These are phyloP conservation scores for Pterois miles DNA, from an alignment of 2,797 vertebrate species.

Conservation along the genomic window DNA sequence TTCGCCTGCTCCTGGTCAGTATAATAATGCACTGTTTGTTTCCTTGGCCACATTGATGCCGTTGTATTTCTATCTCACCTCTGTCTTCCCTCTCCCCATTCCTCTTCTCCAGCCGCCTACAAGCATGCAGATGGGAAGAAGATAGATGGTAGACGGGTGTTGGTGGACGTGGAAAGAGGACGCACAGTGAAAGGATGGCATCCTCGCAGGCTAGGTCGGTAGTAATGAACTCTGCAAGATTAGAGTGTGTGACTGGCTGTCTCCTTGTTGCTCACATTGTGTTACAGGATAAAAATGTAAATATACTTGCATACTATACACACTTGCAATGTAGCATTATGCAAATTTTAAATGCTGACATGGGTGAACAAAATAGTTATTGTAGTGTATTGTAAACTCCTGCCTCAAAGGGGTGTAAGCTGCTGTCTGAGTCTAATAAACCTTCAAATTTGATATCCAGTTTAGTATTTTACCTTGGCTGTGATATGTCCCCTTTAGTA, in stretches of 20 bases:
- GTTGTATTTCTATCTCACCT: conserved; percentile 40
- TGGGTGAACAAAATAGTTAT: no score
- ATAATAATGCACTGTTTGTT: conserved; percentile 75
- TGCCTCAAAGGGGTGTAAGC: no score
- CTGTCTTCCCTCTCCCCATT: conserved; percentile 60
- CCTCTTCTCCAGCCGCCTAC: conserved; percentile 89
- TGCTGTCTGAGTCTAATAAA: not conserved
- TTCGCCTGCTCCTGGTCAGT: conserved; percentile 83
- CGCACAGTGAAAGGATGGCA: conserved; percentile 96
- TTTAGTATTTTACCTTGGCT: no score
- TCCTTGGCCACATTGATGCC: conserved; percentile 68
- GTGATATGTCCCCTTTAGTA: not conserved
- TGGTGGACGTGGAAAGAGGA: conserved; percentile 94
- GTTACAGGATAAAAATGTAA: no score
- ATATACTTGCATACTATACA: no score
- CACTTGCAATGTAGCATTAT: no score
- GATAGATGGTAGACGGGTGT: conserved; percentile 92
- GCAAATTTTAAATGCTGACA: no score
- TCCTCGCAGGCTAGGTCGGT: conserved; percentile 90
- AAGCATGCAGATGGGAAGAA: conserved; percentile 97
- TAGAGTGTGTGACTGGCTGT: no score
- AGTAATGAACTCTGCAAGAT: no score
- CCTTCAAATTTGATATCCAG: not conserved
- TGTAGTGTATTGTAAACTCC: no score
- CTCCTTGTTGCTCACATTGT: no score